Base-by-base conservation (phyloP, 2,888 invertebrate species). In the Trichopria drosophilae region DNA sequence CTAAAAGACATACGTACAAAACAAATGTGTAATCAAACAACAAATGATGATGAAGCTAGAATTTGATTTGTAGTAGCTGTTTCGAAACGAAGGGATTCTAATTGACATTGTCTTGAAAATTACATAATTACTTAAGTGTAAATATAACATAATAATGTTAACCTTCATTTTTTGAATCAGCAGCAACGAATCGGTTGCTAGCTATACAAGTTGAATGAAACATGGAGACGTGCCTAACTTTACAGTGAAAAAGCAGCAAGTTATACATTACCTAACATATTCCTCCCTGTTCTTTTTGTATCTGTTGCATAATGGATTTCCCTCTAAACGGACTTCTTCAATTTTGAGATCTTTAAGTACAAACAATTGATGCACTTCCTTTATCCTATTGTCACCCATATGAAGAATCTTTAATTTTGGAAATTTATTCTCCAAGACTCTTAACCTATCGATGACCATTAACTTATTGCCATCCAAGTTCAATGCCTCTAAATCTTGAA, bases 381-480 rank as follows among this genome's bases (percentile, higher is more conserved):
- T 80, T 64, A 91, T 81, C 89, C 83, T 85, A 71, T 94, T 94
- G 59, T 89, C 84, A 22, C 85, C 85, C 66, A 94, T 76, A 71
- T 93, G 86, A n/a, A 94, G 78, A 58, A 89, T 86, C 69, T 87
- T 89, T 36, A 94, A 73, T 57, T 82, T 80, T 4, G 87, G 84
- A 43, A 91, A 78, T 63, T 88, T 87, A 31, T 79, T 79, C 0
- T 82, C 73, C 9, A 90, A 67, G n/a, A 81, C 77, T 63, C 81
- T 84, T 56, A 93, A 76, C 58, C 84, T 84, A 43, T 88, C 87
- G 45, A 89, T 73, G 5, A 81, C 79, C 56, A 82, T 77, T 1
- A 94, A 77, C 67, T 84, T 85, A 75, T 94, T 95, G 41, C 87
- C 85, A 68, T 87, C 87, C 22, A 94, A 77, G 78, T 91, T 90